A percentile compares a stretch with the other conserved stretches of the same genome.
Evolutionary conservation across 1,140 invertebrate genomes (phyloP).

Genomic region (Drosophila paulistorum): DNA sequence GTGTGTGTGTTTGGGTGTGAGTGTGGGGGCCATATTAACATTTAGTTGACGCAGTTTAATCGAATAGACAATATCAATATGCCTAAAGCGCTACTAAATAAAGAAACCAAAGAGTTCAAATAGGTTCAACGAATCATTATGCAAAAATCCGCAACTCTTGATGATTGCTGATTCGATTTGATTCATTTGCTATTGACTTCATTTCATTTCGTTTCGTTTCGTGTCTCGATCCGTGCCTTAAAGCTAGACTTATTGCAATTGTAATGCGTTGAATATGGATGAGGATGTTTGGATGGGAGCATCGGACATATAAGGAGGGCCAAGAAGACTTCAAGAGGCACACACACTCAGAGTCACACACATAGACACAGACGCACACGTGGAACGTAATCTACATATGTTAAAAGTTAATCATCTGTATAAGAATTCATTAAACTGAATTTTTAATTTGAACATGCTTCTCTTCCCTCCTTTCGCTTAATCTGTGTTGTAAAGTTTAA

Average conservation of each 20-base stretch:
- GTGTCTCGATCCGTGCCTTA: conserved; percentile 29
- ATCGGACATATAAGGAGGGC: neutral
- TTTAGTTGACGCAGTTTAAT: conserved; percentile 9
- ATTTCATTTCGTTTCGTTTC: conserved; percentile 64
- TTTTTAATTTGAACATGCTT: neutral
- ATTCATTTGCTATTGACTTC: conserved; percentile 36
- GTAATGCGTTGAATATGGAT: conserved; percentile 81
- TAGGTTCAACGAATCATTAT: conserved; percentile 77
- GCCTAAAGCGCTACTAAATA: neutral
- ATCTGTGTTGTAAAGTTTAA: too few species aligned
- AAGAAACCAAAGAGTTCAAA: conserved; percentile 38
- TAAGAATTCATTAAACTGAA: conserved; percentile 1
- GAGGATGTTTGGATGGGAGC: conserved; percentile 66
- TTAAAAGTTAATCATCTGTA: conserved; percentile 5
- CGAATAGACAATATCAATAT: conserved; percentile 5
- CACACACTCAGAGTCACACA: neutral
- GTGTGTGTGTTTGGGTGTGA: neutral
- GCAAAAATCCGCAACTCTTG: conserved; percentile 63
- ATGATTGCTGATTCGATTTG: conserved; percentile 10
- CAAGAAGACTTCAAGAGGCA: too few species aligned
- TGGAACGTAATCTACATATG: conserved; percentile 3
- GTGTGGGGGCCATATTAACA: neutral
- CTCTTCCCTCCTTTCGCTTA: too few species aligned
- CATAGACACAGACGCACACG: neutral
- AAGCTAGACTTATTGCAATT: conserved; percentile 77